Conservation (phyloP, 1,140 invertebrate species). For the Euglossa dilemma region DNA sequence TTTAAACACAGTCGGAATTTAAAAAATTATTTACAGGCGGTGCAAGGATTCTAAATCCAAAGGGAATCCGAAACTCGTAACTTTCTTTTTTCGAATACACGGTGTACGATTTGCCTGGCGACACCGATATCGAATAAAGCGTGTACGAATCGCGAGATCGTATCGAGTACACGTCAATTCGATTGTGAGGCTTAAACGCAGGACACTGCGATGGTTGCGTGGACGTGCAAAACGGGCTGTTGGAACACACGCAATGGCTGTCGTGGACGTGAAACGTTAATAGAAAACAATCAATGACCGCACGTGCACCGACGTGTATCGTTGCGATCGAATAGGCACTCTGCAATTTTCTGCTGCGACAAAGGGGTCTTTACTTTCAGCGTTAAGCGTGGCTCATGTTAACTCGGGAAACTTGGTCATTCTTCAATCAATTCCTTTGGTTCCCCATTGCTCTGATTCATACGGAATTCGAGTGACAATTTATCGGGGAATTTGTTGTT, state of each 20-base stretch:
- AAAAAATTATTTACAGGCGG: too few species aligned
- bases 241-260: background rate
- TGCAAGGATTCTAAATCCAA: too few species aligned
- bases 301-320: slow-evolving; percentile 13
- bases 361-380: background rate
- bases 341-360: background rate
- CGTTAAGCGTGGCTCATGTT: background rate
- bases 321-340: background rate
- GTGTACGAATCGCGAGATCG: background rate
- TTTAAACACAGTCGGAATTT: too few species aligned
- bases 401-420: background rate
- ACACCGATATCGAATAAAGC: background rate
- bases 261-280: background rate
- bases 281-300: slow-evolving; percentile 15
- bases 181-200: background rate
- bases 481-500: background rate
- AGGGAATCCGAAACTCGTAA: too few species aligned
- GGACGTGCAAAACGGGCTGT: slow-evolving; percentile 8
- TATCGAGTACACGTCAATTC: background rate
- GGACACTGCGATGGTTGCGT: background rate
- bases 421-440: background rate
- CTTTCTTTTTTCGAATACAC: too few species aligned
- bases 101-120: background rate
- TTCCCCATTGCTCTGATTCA: background rate
- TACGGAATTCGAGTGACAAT: background rate